Base-by-base conservation (phyloP, 2,113 vertebrate species). In the Microtus richardsoni region DNA sequence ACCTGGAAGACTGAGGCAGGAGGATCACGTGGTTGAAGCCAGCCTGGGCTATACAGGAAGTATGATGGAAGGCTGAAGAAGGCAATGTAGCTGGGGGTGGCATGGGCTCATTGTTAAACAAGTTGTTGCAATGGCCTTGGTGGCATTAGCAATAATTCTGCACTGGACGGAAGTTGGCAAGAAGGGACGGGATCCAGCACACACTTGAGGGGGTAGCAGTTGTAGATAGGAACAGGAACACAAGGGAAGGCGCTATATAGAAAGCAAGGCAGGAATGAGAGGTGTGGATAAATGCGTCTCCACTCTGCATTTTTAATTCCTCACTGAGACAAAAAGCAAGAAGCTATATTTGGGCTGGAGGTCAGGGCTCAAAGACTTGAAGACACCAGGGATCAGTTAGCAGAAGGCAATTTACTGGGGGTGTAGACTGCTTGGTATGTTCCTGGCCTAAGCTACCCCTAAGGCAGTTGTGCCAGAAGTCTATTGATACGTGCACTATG, bases 271-370 rank as follows among this genome's bases (percentile, higher is more conserved):
- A 22, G 26, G 21, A 16, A 21, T 2, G 79, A 47, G 36, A 74
- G 58, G 62, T 24, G 8, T 9, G 33, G 62, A 22, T 14, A 28
- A 41, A 60, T 9, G 47, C 49, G 41, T 49, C 88, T 54, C 66
- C 28, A 9, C 19, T 60, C n/a, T 26, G n/a, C 9, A 62, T 71
- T 78, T 74, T 52, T 93, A 9, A 89, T 49, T 71, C 58, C 66
- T 88, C 68, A 26, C 17, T 28, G 83, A 91, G 41, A 49, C 54
- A 41, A 95, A 85, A 93, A 75, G 28, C 36, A 77, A 62, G 82
- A 86, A 82, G 39, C 3, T 26, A 49, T 71, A 5, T 39, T 1
- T 33, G 24, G 47, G 24, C 26, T 7, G 9, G 85, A 47, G 28
- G 28, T 24, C 6, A 88, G 52, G n/a, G 2, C 36, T 36, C 82